Evolutionary conservation across 2,797 vertebrate genomes (phyloP).

Genomic region (Enteromius viviparus): DNA sequence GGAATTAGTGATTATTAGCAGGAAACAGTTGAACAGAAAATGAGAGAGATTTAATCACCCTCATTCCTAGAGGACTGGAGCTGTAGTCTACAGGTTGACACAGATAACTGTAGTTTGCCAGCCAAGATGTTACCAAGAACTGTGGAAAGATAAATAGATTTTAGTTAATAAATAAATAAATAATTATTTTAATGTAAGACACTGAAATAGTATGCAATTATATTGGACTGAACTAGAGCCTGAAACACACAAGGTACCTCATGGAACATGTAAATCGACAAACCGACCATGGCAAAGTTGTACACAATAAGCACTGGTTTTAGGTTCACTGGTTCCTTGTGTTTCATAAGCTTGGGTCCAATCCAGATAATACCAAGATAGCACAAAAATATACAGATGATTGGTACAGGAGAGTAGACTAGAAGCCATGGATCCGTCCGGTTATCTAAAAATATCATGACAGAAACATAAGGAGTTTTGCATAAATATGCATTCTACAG

Average conservation of each 20-base stretch:
- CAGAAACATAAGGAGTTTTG: not conserved
- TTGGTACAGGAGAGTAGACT: slow-evolving; percentile 73
- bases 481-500: not conserved
- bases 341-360: slow-evolving; percentile 69
- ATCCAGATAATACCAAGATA: slow-evolving; percentile 71
- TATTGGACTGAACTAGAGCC: not conserved
- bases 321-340: slow-evolving; percentile 67
- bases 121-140: slow-evolving; percentile 78
- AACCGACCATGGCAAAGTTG: slow-evolving; percentile 72
- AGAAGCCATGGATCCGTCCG: slow-evolving; percentile 78
- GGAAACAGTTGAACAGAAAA: not conserved
- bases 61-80: slow-evolving; percentile 70
- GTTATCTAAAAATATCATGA: slow-evolving; percentile 70
- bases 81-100: slow-evolving; percentile 82
- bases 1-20: not conserved
- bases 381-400: slow-evolving; percentile 69
- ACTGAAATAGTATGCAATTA: too few species aligned
- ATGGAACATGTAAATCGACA: slow-evolving; percentile 77
- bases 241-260: slow-evolving; percentile 70
- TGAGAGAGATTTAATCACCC: slow-evolving; percentile 65
- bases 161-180: not conserved
- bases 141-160: slow-evolving; percentile 61
- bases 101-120: slow-evolving; percentile 77
- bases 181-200: not conserved
- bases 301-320: slow-evolving; percentile 70